Conservation (phyloP, 2,113 vertebrate genomes). For the Stomatorhinus ivindoensis region DNA sequence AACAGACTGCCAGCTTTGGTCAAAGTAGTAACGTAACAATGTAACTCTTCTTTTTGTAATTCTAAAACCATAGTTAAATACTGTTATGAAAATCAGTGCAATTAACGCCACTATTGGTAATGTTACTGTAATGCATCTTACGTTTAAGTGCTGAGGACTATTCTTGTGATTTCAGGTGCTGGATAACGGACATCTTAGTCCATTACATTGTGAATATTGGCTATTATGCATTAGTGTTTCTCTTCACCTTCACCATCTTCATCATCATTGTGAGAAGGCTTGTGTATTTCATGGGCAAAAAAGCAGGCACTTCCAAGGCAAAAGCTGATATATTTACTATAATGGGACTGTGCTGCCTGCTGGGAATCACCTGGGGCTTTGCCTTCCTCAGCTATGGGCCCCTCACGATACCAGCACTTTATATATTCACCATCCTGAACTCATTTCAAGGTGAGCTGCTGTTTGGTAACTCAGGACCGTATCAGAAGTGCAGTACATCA, state of each 20-base stretch:
- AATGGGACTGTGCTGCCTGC: constrained; percentile 50
- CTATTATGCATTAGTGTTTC: constrained; percentile 52
- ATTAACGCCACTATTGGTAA: not conserved
- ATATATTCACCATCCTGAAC: constrained; percentile 57
- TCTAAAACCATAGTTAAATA: not conserved
- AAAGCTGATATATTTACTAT: constrained; percentile 22
- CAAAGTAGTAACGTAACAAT: not conserved
- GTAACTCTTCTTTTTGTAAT: not conserved
- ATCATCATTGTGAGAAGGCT: constrained; percentile 47
- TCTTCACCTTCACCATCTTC: constrained; percentile 51
- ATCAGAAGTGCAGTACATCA: no score
- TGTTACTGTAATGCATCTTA: constrained; percentile 40
- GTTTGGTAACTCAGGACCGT: no score
- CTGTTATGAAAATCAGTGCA: not conserved
- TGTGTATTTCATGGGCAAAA: constrained; percentile 4
- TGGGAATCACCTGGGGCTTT: constrained; percentile 58
- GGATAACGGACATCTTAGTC: constrained; percentile 43
- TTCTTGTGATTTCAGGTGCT: constrained; percentile 47
- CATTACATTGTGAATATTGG: constrained; percentile 55
- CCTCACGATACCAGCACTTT: constrained; percentile 41
- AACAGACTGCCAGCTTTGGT: constrained; percentile 21
- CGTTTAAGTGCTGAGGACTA: not conserved
- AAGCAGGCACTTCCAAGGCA: rapidly evolving
- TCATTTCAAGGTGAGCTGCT: constrained; percentile 54
- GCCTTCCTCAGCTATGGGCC: constrained; percentile 51